Evolutionary conservation across 2,888 invertebrate genomes (phyloP).

Genomic region (Dromius quadrimaculatus): DNA sequence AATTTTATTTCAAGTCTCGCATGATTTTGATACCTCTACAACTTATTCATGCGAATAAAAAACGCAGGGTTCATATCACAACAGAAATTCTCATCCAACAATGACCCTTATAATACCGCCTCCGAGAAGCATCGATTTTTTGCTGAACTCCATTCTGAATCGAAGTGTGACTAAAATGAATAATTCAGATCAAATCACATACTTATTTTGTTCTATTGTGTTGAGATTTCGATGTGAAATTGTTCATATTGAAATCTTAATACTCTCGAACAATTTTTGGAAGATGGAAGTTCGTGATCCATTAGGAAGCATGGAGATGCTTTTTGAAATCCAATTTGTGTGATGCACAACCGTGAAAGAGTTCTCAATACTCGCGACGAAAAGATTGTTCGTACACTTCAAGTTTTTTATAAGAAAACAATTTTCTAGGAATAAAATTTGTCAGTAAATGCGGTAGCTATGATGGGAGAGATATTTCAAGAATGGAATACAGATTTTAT

Average conservation of each 20-base stretch:
- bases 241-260: not conserved
- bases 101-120: too few species aligned
- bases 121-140: too few species aligned
- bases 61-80: too few species aligned
- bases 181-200: too few species aligned
- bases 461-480: constrained; percentile 11
- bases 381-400: constrained; percentile 19
- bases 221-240: not conserved
- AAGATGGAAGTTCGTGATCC: constrained; percentile 27
- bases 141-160: too few species aligned
- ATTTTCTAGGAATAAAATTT: constrained; percentile 36
- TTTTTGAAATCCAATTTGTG: constrained; percentile 29
- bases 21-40: too few species aligned
- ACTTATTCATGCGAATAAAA: too few species aligned
- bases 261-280: constrained; percentile 5
- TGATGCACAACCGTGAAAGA: constrained; percentile 24
- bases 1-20: too few species aligned
- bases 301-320: constrained; percentile 4
- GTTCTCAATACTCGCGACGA: constrained; percentile 6
- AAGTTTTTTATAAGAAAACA: constrained; percentile 34
- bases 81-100: too few species aligned
- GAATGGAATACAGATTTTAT: not conserved
- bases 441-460: constrained; percentile 16
- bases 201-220: not conserved
- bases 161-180: too few species aligned